Conservation (phyloP, 2,888 invertebrate species). For the Nesidiocoris tenuis region DNA sequence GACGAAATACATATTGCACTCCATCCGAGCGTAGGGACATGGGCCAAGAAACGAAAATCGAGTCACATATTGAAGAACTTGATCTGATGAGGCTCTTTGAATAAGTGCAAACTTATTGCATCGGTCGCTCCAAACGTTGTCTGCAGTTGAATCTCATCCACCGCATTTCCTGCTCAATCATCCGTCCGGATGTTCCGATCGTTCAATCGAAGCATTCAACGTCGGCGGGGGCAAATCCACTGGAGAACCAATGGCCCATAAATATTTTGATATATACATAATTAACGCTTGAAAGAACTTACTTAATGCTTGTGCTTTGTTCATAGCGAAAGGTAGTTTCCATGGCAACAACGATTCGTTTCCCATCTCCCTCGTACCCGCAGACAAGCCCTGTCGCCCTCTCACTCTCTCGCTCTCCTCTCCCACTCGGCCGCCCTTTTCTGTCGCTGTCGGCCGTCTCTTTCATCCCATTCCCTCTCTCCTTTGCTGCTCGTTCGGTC, state of each 20-base stretch:
- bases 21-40: background rate
- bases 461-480: background rate
- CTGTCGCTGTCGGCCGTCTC: slow-evolving; percentile 2
- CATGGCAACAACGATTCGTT: slow-evolving; percentile 42
- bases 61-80: background rate
- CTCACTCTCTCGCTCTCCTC: background rate
- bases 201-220: background rate
- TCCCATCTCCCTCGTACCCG: background rate
- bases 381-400: background rate
- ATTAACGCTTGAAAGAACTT: slow-evolving; percentile 41
- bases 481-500: background rate
- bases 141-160: too few species aligned
- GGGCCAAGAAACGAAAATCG: background rate
- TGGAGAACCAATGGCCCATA: background rate
- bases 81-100: too few species aligned
- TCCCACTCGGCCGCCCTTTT: slow-evolving; percentile 7
- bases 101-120: too few species aligned
- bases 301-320: slow-evolving; percentile 41
- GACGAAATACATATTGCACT: too few species aligned
- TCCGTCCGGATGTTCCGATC: too few species aligned
- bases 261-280: slow-evolving; percentile 12
- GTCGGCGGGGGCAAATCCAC: background rate
- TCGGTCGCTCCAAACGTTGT: background rate
- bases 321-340: slow-evolving; percentile 42
- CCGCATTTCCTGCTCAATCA: too few species aligned